These are phyloP conservation scores for Parasteatoda lunata DNA, from an alignment of 2,888 invertebrate genomes.

Conservation along the genomic window DNA sequence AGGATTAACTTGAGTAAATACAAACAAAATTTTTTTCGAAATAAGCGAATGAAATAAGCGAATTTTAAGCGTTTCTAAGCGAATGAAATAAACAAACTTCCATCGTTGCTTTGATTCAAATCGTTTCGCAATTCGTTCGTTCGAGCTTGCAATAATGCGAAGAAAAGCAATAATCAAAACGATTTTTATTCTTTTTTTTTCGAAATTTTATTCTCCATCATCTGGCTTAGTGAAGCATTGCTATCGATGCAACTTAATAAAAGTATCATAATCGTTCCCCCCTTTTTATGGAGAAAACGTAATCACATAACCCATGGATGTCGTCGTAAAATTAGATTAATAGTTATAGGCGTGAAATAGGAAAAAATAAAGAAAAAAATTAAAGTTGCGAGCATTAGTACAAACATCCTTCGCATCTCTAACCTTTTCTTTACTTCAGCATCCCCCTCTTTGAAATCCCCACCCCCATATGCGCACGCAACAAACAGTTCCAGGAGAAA, in stretches of 20 bases:
- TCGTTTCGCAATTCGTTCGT: too few relatives aligned
- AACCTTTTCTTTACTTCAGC: not conserved
- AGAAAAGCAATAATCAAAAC: too few relatives aligned
- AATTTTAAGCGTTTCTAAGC: too few relatives aligned
- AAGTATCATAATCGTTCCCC: conserved; percentile 1
- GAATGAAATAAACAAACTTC: too few relatives aligned
- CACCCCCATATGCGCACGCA: not conserved
- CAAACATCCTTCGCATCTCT: not conserved
- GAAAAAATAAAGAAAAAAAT: not conserved
- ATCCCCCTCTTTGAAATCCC: not conserved
- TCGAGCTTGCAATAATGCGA: too few relatives aligned
- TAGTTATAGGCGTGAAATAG: not conserved
- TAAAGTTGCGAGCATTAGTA: not conserved
- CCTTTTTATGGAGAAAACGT: not conserved
- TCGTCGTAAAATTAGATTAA: not conserved
- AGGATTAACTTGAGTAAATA: too few relatives aligned
- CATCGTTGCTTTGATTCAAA: too few relatives aligned
- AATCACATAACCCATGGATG: not conserved
- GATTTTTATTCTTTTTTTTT: too few relatives aligned
- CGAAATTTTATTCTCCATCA: too few relatives aligned
- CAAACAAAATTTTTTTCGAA: too few relatives aligned
- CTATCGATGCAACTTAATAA: not conserved
- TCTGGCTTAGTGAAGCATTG: too few relatives aligned
- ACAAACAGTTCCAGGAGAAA: not conserved
- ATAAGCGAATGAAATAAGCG: too few relatives aligned